These are phyloP conservation scores for Galendromus occidentalis DNA, from an alignment of 1,140 invertebrate species.

Conservation along the genomic window DNA sequence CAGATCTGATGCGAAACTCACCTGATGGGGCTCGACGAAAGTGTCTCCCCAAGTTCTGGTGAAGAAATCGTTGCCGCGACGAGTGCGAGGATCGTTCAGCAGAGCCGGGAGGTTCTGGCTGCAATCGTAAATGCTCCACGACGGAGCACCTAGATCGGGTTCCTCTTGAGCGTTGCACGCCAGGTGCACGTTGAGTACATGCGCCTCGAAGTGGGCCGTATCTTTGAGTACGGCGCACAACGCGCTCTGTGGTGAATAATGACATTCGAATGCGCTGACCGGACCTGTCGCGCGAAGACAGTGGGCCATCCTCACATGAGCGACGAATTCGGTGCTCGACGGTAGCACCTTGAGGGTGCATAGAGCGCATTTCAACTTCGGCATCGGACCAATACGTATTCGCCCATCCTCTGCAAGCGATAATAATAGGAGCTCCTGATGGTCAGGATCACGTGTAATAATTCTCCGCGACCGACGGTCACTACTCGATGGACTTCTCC, in stretches of 20 bases:
- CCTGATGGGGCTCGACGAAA: constrained; percentile 47
- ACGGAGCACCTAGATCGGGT: constrained; percentile 24
- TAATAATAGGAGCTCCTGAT: too few relatives aligned
- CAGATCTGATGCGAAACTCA: too few relatives aligned
- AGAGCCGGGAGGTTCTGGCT: constrained; percentile 87
- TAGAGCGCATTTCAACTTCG: constrained; percentile 7
- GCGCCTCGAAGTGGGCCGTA: neutral
- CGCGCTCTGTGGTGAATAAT: constrained; percentile 11
- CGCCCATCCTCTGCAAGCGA: too few relatives aligned
- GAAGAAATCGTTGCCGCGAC: constrained; percentile 59
- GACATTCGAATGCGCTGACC: neutral
- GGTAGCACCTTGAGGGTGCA: neutral
- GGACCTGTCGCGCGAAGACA: neutral
- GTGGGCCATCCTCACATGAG: neutral
- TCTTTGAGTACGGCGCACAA: constrained; percentile 3
- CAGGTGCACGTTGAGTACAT: constrained; percentile 8
- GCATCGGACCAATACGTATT: neutral
- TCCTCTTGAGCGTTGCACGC: constrained; percentile 2
- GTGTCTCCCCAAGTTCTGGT: constrained; percentile 92
- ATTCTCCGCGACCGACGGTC: too few relatives aligned
- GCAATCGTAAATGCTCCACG: constrained; percentile 38
- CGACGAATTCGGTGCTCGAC: neutral
- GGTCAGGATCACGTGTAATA: too few relatives aligned
- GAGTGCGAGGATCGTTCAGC: constrained; percentile 77
- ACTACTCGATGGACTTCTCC: too few relatives aligned